Conservation (phyloP, 1,140 invertebrate genomes). For the Drosophila parvula region DNA sequence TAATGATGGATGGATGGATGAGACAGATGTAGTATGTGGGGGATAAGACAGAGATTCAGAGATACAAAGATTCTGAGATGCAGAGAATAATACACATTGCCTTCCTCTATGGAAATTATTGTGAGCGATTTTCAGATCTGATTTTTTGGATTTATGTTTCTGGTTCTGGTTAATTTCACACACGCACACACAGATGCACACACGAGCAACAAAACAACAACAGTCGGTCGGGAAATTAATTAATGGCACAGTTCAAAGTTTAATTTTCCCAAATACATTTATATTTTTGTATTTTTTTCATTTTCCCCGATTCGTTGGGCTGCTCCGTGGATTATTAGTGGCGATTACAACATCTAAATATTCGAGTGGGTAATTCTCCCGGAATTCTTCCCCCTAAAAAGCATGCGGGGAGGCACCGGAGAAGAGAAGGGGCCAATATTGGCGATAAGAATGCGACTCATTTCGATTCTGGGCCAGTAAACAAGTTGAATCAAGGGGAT, state of each 20-base stretch:
- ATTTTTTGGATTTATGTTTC: constrained; percentile 31
- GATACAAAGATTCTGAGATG: constrained; percentile 11
- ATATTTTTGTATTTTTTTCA: constrained; percentile 30
- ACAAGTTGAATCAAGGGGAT: constrained; percentile 37
- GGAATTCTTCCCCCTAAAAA: constrained; percentile 27
- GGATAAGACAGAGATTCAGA: constrained; percentile 16
- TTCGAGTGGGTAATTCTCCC: constrained; percentile 32
- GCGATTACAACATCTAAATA: constrained; percentile 76
- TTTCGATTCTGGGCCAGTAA: constrained; percentile 49
- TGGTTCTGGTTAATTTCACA: constrained; percentile 61
- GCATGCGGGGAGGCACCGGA: constrained; percentile 48
- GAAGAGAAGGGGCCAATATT: constrained; percentile 17
- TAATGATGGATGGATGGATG: constrained; percentile 65
- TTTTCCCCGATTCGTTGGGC: constrained; percentile 34
- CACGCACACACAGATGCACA: constrained; percentile 42
- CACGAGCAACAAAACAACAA: constrained; percentile 10
- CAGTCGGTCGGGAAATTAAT: constrained; percentile 55
- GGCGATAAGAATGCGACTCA: constrained; percentile 45
- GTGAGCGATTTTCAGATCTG: constrained; percentile 50
- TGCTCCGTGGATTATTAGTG: constrained; percentile 61
- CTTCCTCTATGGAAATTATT: constrained; percentile 67
- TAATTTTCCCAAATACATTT: constrained; percentile 68
- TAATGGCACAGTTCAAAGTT: constrained; percentile 82
- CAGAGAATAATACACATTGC: constrained; percentile 29
- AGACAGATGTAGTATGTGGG: constrained; percentile 47